A percentile compares a stretch with the other conserved stretches of the same genome.
These are phyloP conservation scores for Crax fasciolata DNA, from an alignment of 2,797 vertebrate species.

Conservation along the genomic window DNA sequence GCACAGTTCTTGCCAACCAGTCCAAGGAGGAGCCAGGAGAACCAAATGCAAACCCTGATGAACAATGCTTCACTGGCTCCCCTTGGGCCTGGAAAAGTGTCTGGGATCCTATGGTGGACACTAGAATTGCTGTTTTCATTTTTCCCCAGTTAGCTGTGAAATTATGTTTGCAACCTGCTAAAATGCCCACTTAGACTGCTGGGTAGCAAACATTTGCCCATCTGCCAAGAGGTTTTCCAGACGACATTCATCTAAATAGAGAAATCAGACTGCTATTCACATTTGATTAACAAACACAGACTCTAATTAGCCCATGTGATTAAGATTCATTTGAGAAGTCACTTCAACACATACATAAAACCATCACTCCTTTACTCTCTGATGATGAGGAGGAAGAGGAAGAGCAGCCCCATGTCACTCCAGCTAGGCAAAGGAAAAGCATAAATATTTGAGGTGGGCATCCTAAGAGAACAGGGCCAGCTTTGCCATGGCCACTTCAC, in stretches of 20 bases:
- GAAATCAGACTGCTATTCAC: constrained; percentile 65
- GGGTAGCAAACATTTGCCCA: constrained; percentile 38
- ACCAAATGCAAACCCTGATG: neutral
- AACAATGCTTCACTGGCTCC: neutral
- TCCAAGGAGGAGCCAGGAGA: neutral
- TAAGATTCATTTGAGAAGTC: constrained; percentile 53
- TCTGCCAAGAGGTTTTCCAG: constrained; percentile 63
- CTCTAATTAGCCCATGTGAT: constrained; percentile 60
- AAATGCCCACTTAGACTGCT: constrained; percentile 53
- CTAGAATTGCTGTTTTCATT: neutral
- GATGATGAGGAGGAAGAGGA: neutral
- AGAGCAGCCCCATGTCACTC: neutral
- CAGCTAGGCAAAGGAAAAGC: neutral
- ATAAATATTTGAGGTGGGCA: neutral
- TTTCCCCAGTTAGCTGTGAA: constrained; percentile 3
- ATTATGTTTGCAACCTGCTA: constrained; percentile 19
- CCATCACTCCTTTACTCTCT: neutral
- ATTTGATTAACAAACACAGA: constrained; percentile 68
- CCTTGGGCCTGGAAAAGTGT: neutral
- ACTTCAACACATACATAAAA: constrained; percentile 8
- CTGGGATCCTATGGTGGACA: neutral
- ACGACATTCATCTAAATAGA: constrained; percentile 46
- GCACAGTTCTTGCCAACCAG: rapidly evolving
- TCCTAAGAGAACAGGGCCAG: neutral
- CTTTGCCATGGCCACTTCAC: neutral